Conservation (phyloP, 1,140 invertebrate genomes). For the Ridgeia piscesae region DNA sequence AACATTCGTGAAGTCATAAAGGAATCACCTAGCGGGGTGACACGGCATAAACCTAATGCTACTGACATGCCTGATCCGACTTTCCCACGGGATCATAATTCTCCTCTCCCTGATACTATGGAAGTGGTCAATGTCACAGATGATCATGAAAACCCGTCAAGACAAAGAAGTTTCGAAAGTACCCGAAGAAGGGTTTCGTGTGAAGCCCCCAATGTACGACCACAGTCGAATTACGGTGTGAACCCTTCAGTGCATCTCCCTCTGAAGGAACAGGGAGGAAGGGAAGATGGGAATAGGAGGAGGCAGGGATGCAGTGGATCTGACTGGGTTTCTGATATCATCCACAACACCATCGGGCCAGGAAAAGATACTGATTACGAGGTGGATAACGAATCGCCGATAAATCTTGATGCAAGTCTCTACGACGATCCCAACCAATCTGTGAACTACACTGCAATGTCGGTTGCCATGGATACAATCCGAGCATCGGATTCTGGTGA, state of each 20-base stretch:
- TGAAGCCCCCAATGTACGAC: neutral
- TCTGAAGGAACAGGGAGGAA: neutral
- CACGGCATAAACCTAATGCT: neutral
- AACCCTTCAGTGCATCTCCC: neutral
- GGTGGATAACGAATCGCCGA: neutral
- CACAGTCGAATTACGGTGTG: neutral
- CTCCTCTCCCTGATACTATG: neutral
- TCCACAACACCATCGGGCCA: neutral
- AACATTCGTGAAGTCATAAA: conserved; percentile 23
- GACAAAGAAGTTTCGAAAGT: neutral
- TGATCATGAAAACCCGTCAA: neutral
- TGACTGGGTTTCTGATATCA: neutral
- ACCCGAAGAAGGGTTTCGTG: neutral
- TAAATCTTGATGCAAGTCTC: neutral
- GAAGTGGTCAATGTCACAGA: neutral
- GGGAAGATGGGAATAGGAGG: neutral
- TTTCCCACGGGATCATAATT: neutral
- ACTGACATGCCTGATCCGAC: neutral
- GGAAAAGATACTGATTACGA: neutral
- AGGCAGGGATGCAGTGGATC: neutral
- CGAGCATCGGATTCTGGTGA: neutral
- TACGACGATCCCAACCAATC: neutral
- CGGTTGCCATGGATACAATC: neutral
- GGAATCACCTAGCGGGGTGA: neutral
- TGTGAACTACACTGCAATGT: neutral